phyloP scores from a whole-genome alignment of 2,888 invertebrate genomes.

The Drosophila planitibia region DNA sequence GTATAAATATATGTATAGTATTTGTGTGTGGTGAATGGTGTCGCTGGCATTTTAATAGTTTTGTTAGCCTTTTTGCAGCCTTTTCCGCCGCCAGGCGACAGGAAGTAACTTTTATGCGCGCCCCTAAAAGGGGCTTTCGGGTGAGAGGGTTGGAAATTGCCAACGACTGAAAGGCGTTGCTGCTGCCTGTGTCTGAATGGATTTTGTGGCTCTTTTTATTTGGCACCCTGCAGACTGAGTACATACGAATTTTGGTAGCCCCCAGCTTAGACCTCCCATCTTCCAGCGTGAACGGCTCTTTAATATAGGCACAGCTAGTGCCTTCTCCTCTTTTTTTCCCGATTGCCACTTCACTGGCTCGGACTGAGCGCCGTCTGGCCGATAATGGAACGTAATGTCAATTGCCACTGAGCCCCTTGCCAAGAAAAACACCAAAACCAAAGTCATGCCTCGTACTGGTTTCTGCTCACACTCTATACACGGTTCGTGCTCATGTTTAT shows the following conservation, averaged over 20 bases:
- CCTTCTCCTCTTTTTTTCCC: background rate
- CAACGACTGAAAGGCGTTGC: constrained; percentile 46
- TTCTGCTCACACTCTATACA: constrained; percentile 5
- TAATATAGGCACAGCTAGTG: constrained; percentile 19
- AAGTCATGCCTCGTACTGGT: constrained; percentile 23
- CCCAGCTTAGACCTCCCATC: constrained; percentile 1
- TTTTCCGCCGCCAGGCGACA: constrained; percentile 48
- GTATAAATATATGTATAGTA: constrained; percentile 1
- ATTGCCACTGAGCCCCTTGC: constrained; percentile 33
- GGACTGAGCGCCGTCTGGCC: constrained; percentile 33
- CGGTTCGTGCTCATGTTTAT: constrained; percentile 1
- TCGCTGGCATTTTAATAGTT: constrained; percentile 80
- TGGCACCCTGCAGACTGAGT: constrained; percentile 57
- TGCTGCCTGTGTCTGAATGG: constrained; percentile 61
- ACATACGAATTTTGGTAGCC: background rate
- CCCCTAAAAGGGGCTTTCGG: constrained; percentile 58
- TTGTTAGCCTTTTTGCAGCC: constrained; percentile 67
- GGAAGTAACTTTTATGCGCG: constrained; percentile 76
- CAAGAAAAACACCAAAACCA: constrained; percentile 41
- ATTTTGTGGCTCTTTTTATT: constrained; percentile 74
- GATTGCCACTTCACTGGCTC: constrained; percentile 21
- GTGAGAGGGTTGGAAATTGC: constrained; percentile 29
- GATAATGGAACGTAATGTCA: constrained; percentile 47
- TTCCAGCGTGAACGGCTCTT: constrained; percentile 3
- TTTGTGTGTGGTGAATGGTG: constrained; percentile 38